Conservation (phyloP, 2,113 vertebrate species). For the Lathamus discolor region DNA sequence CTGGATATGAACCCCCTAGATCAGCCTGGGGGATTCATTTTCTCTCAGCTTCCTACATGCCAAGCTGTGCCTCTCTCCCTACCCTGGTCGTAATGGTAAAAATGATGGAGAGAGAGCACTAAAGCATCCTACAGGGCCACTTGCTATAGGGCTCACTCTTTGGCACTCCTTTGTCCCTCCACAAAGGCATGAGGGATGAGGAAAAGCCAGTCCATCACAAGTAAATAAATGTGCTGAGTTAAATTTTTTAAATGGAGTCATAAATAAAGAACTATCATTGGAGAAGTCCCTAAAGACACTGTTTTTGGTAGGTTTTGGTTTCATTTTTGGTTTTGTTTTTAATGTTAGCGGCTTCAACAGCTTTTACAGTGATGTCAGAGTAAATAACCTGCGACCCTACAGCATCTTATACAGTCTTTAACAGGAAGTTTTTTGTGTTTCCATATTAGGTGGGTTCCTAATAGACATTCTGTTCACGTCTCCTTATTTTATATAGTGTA, state of each 20-base stretch:
- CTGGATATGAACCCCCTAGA: not conserved
- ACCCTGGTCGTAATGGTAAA: not conserved
- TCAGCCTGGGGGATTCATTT: not conserved
- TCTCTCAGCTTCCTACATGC: not conserved
- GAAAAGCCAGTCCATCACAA: not conserved
- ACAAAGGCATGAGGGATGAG: not conserved
- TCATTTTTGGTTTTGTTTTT: not conserved
- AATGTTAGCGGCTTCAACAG: slow-evolving; percentile 36
- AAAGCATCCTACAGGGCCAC: rapidly evolving
- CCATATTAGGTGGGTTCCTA: slow-evolving; percentile 28
- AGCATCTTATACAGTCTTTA: slow-evolving; percentile 29
- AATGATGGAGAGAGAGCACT: not conserved
- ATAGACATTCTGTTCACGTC: slow-evolving; percentile 49
- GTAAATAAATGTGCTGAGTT: slow-evolving; percentile 22
- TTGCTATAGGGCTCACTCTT: slow-evolving; percentile 8
- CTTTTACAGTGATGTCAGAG: slow-evolving; percentile 44
- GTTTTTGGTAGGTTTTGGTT: not conserved
- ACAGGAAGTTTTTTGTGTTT: slow-evolving; percentile 14
- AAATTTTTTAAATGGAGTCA: slow-evolving; percentile 47
- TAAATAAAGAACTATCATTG: slow-evolving; percentile 46
- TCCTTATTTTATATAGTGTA: slow-evolving; percentile 29
- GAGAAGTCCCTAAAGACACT: slow-evolving; percentile 35
- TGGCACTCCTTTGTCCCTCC: slow-evolving; percentile 7
- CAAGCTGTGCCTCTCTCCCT: not conserved
- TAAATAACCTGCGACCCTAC: slow-evolving; percentile 48